Conservation (phyloP, 2,113 vertebrate genomes). For the Thunnus maccoyii region DNA sequence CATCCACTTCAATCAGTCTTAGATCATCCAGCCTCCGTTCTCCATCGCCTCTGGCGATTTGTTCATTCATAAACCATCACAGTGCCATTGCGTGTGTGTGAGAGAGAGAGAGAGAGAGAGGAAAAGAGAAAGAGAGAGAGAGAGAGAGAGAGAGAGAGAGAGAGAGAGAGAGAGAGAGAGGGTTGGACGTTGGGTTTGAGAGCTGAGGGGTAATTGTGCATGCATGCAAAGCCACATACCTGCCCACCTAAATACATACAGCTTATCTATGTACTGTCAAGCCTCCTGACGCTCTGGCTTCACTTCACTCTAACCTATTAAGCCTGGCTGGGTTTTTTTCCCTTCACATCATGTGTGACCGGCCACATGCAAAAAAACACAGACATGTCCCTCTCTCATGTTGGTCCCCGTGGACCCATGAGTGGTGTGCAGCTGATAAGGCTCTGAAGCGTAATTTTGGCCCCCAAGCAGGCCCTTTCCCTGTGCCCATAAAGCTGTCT, state of each 20-base stretch:
- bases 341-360: conserved; percentile 26
- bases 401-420: conserved; percentile 34
- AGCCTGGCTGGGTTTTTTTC: neutral
- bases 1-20: conserved; percentile 78
- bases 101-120: no score
- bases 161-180: neutral
- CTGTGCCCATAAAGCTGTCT: conserved; percentile 72
- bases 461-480: conserved; percentile 55
- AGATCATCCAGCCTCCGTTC: conserved; percentile 76
- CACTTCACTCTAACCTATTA: conserved; percentile 57
- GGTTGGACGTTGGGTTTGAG: conserved; percentile 34
- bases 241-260: conserved; percentile 68
- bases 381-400: conserved; percentile 41
- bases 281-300: conserved; percentile 32
- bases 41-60: conserved; percentile 73
- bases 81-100: conserved; percentile 38
- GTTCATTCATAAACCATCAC: conserved; percentile 80
- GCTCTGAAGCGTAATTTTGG: conserved; percentile 54
- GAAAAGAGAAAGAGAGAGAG: no score
- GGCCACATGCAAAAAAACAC: conserved; percentile 23
- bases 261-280: conserved; percentile 63
- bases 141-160: no score
- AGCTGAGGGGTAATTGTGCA: conserved; percentile 63
- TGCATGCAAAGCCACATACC: conserved; percentile 63
- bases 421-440: conserved; percentile 49